Percentiles rank a stretch among this genome's conserved stretches.
Evolutionary conservation across 1,140 invertebrate genomes (phyloP).

Genomic region (Asobara japonica): DNA sequence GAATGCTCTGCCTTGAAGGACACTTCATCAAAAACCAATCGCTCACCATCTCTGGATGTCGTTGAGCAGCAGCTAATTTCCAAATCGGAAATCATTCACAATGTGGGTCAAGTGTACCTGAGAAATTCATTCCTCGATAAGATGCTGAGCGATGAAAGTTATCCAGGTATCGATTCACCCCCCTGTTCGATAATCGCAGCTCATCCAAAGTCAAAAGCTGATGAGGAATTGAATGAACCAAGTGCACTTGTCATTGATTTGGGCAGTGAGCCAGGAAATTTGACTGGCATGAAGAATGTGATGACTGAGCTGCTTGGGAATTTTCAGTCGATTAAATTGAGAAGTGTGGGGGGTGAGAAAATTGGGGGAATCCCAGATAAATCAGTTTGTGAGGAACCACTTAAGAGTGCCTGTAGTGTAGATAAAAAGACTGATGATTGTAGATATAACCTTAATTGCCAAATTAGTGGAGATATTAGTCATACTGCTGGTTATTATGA

Average conservation of each 20-base stretch:
- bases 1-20: too few relatives aligned
- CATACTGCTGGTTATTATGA: neutral
- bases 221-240: neutral
- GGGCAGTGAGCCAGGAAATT: neutral
- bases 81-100: neutral
- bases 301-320: slow-evolving; percentile 58
- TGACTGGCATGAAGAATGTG: too few relatives aligned
- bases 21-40: too few relatives aligned
- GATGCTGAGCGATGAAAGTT: slow-evolving; percentile 46
- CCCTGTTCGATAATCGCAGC: slow-evolving; percentile 43
- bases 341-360: slow-evolving; percentile 33
- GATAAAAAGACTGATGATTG: slow-evolving; percentile 55
- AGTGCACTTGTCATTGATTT: neutral
- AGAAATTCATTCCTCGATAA: slow-evolving; percentile 53
- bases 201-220: slow-evolving; percentile 34
- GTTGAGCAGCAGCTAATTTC: neutral
- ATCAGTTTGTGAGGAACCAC: neutral
- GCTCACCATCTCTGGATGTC: neutral
- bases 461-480: slow-evolving; percentile 1
- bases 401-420: slow-evolving; percentile 25
- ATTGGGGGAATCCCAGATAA: neutral
- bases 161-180: neutral
- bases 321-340: slow-evolving; percentile 58
- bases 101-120: neutral
- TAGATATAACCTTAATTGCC: slow-evolving; percentile 20